phyloP scores from a whole-genome alignment of 2,888 invertebrate species.

The Entomobrya multifasciata region DNA sequence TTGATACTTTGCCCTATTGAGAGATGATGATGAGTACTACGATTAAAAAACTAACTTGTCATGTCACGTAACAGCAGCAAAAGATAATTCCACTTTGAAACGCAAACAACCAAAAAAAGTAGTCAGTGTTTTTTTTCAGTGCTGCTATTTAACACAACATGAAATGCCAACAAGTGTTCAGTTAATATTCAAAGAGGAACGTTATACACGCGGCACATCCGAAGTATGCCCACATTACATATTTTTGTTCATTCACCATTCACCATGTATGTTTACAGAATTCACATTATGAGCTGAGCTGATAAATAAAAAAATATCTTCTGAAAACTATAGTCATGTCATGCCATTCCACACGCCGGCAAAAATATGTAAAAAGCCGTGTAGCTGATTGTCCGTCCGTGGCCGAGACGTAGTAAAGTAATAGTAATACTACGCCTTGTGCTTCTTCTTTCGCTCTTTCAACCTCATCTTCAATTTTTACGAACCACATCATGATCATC shows the following conservation, averaged over 20 bases:
- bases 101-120: slow-evolving; percentile 24
- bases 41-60: slow-evolving; percentile 52
- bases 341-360: slow-evolving; percentile 59
- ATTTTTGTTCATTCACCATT: background rate
- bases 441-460: slow-evolving; percentile 18
- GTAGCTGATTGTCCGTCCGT: slow-evolving; percentile 56
- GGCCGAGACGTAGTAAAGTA: slow-evolving; percentile 43
- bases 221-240: slow-evolving; percentile 14
- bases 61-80: slow-evolving; percentile 46
- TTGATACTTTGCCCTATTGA: slow-evolving; percentile 70
- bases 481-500: slow-evolving; percentile 53
- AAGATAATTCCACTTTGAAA: slow-evolving; percentile 42
- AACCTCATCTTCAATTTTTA: slow-evolving; percentile 43
- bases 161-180: slow-evolving; percentile 35
- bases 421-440: slow-evolving; percentile 17
- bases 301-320: background rate
- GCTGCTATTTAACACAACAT: too few species aligned
- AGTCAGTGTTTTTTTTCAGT: slow-evolving; percentile 40
- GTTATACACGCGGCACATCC: too few species aligned
- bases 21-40: background rate
- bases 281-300: slow-evolving; percentile 13
- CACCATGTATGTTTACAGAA: slow-evolving; percentile 11
- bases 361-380: slow-evolving; percentile 32
- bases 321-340: slow-evolving; percentile 68
- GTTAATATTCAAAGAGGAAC: background rate